Evolutionary conservation across 2,797 vertebrate species (phyloP).

Genomic region (Alfaro cultratus): DNA sequence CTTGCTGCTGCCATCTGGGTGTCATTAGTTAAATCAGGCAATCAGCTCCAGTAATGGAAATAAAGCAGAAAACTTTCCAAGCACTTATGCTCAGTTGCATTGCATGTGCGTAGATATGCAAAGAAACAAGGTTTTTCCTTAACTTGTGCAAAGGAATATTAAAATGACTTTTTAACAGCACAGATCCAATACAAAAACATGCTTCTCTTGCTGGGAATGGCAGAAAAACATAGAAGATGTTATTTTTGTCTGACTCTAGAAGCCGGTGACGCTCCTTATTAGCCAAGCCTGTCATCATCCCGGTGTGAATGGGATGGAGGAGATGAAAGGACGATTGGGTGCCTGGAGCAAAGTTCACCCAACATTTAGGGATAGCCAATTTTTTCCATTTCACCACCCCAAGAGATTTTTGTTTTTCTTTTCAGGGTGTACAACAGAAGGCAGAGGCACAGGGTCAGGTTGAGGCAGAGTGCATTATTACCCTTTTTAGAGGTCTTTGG

Average conservation of each 20-base stretch:
- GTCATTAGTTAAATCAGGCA: constrained; percentile 70
- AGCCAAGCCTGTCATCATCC: constrained; percentile 53
- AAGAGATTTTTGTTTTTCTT: constrained; percentile 58
- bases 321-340: constrained; percentile 80
- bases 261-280: constrained; percentile 64
- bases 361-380: constrained; percentile 71
- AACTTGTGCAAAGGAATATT: neutral
- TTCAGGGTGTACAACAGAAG: constrained; percentile 45
- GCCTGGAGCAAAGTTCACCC: constrained; percentile 66
- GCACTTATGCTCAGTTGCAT: constrained; percentile 17
- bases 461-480: constrained; percentile 60
- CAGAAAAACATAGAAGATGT: constrained; percentile 21
- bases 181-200: constrained; percentile 4
- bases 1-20: constrained; percentile 70
- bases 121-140: neutral
- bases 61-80: constrained; percentile 43
- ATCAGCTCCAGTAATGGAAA: constrained; percentile 49
- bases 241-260: constrained; percentile 41
- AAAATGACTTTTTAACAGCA: constrained; percentile 2
- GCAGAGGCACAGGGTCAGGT: constrained; percentile 44
- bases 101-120: constrained; percentile 9
- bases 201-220: constrained; percentile 17
- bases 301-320: constrained; percentile 45
- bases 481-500: constrained; percentile 65
- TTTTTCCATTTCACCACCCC: constrained; percentile 65